Base-by-base conservation (phyloP, 2,888 invertebrate species). In the Lymantria monacha region DNA sequence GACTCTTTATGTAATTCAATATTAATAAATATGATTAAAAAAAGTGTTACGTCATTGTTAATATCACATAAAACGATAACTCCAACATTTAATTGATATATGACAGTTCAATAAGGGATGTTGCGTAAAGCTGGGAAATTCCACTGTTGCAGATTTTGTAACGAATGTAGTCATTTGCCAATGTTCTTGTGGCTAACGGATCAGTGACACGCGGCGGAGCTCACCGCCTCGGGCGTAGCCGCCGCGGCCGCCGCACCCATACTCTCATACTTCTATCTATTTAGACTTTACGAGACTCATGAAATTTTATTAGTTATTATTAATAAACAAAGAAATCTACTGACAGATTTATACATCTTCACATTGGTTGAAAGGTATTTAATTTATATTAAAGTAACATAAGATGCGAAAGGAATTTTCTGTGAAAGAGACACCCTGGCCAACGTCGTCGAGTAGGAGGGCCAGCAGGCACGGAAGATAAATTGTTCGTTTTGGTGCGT, bases 401-500 rank as follows among this genome's bases (percentile, higher is more conserved):
- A 33, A 10, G 33, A 33, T 33, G 10, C 33, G 33, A 33, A 10
- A 33, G 33, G 33, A 33, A 33, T 33, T 33, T 33, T 33, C 33
- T 33, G 38, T 38, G 13, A 49, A 57, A 49, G 67, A 71, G 67
- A 59, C 71, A 75, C 66, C 74, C 76, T 80, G 79, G 79, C 81
- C 81, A 83, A 81, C 77, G 85, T 85, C 83, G 81, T 81, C 82
- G 80, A 78, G 77, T 78, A 81, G 82, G 82, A 85, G 85, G 86
- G 86, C 77, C 82, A 86, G 83, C 83, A 81, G 83, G 86, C 82
- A 80, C 87, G 84, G 87, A 88, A 89, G 89, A 90, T 88, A 87
- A 90, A 87, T 90, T 85, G 76, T 80, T 88, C 87, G 87, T 88
- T 89, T 88, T 86, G 89, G 87, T 88, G 86, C 85, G 89, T 87